Percentiles rank a stretch among this genome's conserved stretches.
phyloP scores from a whole-genome alignment of 2,888 invertebrate species.

The Erebia palarica region DNA sequence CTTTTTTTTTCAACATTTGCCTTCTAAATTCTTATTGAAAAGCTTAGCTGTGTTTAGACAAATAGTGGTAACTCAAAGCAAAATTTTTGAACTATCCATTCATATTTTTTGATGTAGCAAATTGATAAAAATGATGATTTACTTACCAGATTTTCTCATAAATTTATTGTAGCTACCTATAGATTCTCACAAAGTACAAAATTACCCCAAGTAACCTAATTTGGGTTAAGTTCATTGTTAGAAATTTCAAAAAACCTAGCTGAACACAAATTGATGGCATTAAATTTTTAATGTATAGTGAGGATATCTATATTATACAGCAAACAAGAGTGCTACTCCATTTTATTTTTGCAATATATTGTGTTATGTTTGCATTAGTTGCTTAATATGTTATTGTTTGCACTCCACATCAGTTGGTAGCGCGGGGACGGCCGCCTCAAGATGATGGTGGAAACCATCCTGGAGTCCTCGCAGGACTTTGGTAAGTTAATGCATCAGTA shows the following conservation, averaged over 20 bases:
- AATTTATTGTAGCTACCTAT: too few species aligned
- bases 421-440: conserved; percentile 56
- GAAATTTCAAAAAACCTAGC: not conserved
- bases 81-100: too few species aligned
- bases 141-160: too few species aligned
- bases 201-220: not conserved
- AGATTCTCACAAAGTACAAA: too few species aligned
- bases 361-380: conserved; percentile 29
- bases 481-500: conserved; percentile 56
- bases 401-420: conserved; percentile 57
- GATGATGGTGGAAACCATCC: conserved; percentile 79
- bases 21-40: not conserved
- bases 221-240: not conserved
- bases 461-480: conserved; percentile 78
- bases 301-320: conserved; percentile 4
- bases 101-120: too few species aligned
- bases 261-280: not conserved
- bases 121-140: too few species aligned
- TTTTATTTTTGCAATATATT: conserved; percentile 22
- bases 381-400: conserved; percentile 53
- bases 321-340: conserved; percentile 9
- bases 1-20: not conserved
- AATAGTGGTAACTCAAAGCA: too few species aligned
- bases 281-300: not conserved
- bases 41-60: not conserved